Conservation (phyloP, 2,888 invertebrate genomes). For the Acleris sparsana region DNA sequence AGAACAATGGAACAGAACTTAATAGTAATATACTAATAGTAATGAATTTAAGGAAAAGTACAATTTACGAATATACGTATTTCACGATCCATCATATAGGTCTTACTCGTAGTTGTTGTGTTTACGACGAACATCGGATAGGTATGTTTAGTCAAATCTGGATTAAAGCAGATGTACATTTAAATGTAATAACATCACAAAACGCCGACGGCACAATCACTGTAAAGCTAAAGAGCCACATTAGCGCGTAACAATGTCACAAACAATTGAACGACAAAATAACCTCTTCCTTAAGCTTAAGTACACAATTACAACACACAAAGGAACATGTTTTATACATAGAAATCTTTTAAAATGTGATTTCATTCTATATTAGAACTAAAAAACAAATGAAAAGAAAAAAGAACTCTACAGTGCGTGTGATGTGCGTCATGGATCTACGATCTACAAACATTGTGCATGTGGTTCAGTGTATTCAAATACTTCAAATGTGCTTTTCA, state of each 20-base stretch:
- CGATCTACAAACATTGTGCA: too few relatives aligned
- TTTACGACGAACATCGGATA: too few relatives aligned
- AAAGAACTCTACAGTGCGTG: too few relatives aligned
- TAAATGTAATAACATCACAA: slow-evolving; percentile 9
- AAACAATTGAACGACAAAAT: slow-evolving; percentile 30
- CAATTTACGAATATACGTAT: too few relatives aligned
- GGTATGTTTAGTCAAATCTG: too few relatives aligned
- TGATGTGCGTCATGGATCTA: too few relatives aligned
- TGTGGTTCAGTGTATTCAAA: not conserved
- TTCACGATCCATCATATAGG: too few relatives aligned
- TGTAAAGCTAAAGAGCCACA: slow-evolving; percentile 21
- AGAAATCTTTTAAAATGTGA: not conserved
- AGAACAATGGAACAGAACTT: too few relatives aligned
- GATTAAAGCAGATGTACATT: slow-evolving; percentile 9
- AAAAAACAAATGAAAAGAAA: too few relatives aligned
- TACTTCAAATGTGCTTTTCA: not conserved
- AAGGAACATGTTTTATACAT: slow-evolving; percentile 5
- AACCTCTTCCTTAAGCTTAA: slow-evolving; percentile 25
- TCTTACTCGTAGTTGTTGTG: too few relatives aligned
- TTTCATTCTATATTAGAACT: not conserved
- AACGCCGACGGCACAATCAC: slow-evolving; percentile 24
- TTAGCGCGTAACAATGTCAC: slow-evolving; percentile 27
- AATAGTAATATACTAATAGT: too few relatives aligned
- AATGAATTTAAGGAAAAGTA: too few relatives aligned
- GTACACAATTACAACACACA: slow-evolving; percentile 25